Base-by-base conservation (phyloP, 2,797 vertebrate species). In the Syngnathus acus region DNA sequence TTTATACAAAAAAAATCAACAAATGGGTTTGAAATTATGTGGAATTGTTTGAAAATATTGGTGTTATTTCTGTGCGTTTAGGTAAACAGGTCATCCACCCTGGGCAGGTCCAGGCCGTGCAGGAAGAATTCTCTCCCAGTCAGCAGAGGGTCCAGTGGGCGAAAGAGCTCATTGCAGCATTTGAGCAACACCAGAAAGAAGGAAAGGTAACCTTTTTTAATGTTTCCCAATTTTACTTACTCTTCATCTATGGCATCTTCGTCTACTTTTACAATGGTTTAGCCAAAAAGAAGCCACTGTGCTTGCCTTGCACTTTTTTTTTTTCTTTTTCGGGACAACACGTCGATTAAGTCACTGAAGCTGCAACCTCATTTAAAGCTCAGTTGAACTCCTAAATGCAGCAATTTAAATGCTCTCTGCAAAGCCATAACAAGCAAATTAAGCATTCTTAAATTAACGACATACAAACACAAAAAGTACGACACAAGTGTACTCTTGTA, bases 1-100 rank as follows among this genome's bases (percentile, higher is more conserved):
- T 54, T 26, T 32, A 11, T 57, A 32, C 26, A 32, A 32, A 32
- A 26, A 26, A 32, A 32, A 32, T 39, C 3, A 3, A 19, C 7
- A 58, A 7, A 8, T 38, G 26, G 2, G 9, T 58, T 17, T 38
- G 14, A 38, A 37, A 8, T 1, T 16, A 1, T 16, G 6, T 37
- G 26, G 10, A 32, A 32, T 2, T 5, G 6, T 51, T n/a, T 9
- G 8, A 8, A 40, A 39, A 13, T 40, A 0, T 40, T 72, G 23
- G 68, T 40, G 55, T 39, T 54, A n/a, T 72, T 17, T 67, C 73
- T 90, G 72, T 87, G 82, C 78, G 80, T 78, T 64, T 82, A 98
- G 97, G 97, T 86, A 99, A 99, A 87, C 95, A 98, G 91, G 95
- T 99, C 83, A 99, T 99, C 90, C 97, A 99, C 87, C 97, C 97